phyloP scores from a whole-genome alignment of 2,113 vertebrate species.

The Oreochromis spilurus region DNA sequence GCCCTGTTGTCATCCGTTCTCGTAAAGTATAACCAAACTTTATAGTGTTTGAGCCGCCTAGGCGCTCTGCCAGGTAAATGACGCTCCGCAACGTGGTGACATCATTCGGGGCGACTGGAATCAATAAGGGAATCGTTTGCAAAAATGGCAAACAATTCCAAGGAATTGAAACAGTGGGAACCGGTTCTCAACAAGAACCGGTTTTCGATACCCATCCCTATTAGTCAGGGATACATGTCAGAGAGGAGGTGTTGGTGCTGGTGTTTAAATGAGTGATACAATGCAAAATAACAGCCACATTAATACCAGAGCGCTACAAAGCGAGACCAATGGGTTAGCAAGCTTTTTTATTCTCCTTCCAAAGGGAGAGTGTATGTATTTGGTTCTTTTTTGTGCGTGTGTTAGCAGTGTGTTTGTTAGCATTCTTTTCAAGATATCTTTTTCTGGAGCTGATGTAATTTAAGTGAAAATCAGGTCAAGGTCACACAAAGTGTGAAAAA shows the following conservation, averaged over 20 bases:
- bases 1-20: too few species aligned
- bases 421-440: neutral
- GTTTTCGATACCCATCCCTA: too few species aligned
- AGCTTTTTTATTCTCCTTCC: neutral
- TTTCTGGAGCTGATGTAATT: neutral
- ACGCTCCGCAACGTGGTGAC: too few species aligned
- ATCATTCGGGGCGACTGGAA: too few species aligned
- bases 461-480: neutral
- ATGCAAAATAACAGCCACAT: neutral
- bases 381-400: neutral
- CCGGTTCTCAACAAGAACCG: too few species aligned
- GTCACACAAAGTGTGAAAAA: neutral
- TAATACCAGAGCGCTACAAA: neutral
- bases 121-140: too few species aligned
- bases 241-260: neutral
- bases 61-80: too few species aligned
- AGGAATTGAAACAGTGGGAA: too few species aligned
- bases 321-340: neutral
- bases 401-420: neutral
- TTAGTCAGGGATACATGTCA: neutral
- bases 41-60: too few species aligned
- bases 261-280: neutral
- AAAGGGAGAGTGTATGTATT: neutral
- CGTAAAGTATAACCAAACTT: too few species aligned
- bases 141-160: too few species aligned